Conservation (phyloP, 2,888 invertebrate species). For the Priocnemis perturbator region DNA sequence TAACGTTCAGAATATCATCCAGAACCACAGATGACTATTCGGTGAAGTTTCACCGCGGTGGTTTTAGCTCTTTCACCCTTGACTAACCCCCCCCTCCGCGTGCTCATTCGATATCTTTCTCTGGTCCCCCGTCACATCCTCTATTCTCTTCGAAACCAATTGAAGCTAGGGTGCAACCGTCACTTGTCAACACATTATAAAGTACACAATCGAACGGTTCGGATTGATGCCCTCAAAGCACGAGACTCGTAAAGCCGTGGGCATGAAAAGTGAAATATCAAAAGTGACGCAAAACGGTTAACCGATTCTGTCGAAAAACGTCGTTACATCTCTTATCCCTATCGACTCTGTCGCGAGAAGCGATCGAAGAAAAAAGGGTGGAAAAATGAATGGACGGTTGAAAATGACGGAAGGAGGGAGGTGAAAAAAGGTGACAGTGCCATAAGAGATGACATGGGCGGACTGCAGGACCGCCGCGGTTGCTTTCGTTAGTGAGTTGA, state of each 20-base stretch:
- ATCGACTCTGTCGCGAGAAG: too few species aligned
- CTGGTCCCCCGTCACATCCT: background rate
- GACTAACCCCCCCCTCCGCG: slow-evolving; percentile 13
- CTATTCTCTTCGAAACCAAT: slow-evolving; percentile 6
- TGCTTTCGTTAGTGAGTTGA: slow-evolving; percentile 30
- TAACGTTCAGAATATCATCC: slow-evolving; percentile 62
- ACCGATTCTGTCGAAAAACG: too few species aligned
- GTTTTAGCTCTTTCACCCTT: slow-evolving; percentile 29
- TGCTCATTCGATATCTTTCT: slow-evolving; percentile 6
- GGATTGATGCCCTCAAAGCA: too few species aligned
- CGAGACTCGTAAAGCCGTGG: too few species aligned
- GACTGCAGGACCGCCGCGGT: slow-evolving; percentile 46
- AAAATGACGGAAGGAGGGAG: background rate
- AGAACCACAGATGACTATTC: slow-evolving; percentile 47
- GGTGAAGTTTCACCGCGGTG: slow-evolving; percentile 38
- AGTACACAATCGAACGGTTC: background rate
- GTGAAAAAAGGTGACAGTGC: slow-evolving; percentile 7
- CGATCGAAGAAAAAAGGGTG: background rate
- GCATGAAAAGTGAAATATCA: too few species aligned
- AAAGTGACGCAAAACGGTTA: too few species aligned
- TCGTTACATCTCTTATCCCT: too few species aligned
- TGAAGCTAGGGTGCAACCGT: background rate
- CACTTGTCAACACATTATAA: background rate
- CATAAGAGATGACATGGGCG: slow-evolving; percentile 64
- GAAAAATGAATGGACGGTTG: background rate